A percentile compares a stretch with the other conserved stretches of the same genome.
These are phyloP conservation scores for Plusia festucae DNA, from an alignment of 2,888 invertebrate genomes.

Conservation along the genomic window DNA sequence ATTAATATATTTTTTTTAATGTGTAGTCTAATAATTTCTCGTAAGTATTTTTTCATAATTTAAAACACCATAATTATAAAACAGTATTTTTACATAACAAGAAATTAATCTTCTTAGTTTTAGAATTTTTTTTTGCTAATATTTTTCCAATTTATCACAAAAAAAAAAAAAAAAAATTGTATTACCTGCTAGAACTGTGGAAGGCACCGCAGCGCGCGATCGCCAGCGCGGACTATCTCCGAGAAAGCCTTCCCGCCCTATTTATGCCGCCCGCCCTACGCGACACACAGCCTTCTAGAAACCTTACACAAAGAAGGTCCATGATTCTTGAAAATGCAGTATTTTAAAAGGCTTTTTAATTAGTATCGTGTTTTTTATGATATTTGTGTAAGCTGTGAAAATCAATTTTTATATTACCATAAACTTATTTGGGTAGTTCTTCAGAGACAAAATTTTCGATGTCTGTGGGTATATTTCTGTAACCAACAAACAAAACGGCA, in stretches of 20 bases:
- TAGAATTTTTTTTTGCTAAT: not conserved
- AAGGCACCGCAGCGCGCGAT: not conserved
- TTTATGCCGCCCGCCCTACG: slow-evolving; percentile 2
- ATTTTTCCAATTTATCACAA: not conserved
- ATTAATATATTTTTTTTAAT: too few relatives aligned
- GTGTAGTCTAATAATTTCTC: too few relatives aligned
- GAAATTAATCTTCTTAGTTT: too few relatives aligned
- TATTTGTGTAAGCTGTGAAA: too few relatives aligned
- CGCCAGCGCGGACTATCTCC: not conserved
- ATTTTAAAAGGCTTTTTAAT: not conserved
- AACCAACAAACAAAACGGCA: too few relatives aligned
- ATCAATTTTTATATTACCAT: too few relatives aligned
- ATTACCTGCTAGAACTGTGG: not conserved
- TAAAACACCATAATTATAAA: too few relatives aligned
- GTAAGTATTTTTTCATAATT: too few relatives aligned
- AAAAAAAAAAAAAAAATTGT: not conserved
- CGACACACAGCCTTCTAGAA: not conserved
- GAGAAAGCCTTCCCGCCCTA: not conserved
- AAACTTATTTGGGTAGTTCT: too few relatives aligned
- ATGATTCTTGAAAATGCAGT: not conserved
- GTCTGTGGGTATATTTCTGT: too few relatives aligned
- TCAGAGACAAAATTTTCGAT: too few relatives aligned
- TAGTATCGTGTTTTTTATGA: not conserved
- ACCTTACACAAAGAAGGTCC: not conserved
- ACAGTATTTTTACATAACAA: too few relatives aligned